phyloP scores from a whole-genome alignment of 2,888 invertebrate species.

The Anarsia innoxiella region DNA sequence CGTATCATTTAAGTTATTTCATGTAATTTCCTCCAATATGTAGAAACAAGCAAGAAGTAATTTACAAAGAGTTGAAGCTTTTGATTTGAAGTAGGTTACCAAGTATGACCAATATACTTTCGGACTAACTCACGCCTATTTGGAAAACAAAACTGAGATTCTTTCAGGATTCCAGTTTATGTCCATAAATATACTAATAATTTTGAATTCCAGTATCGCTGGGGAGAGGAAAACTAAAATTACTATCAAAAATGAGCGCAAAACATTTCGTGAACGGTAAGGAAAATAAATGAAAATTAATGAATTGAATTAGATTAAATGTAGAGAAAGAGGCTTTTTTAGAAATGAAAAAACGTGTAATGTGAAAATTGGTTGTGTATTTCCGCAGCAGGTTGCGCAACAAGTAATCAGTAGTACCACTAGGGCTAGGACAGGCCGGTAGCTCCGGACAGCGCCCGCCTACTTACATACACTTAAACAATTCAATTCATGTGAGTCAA shows the following conservation, averaged over 20 bases:
- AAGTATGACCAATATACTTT: too few species aligned
- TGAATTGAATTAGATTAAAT: slow-evolving; percentile 7
- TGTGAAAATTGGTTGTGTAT: slow-evolving; percentile 66
- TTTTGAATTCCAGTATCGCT: slow-evolving; percentile 2
- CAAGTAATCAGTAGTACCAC: slow-evolving; percentile 38
- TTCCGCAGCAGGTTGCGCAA: slow-evolving; percentile 57
- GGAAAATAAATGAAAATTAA: not conserved
- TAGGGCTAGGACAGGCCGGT: slow-evolving; percentile 21
- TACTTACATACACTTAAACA: slow-evolving; percentile 58
- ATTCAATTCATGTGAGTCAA: slow-evolving; percentile 70
- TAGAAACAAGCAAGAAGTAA: too few species aligned
- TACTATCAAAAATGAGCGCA: not conserved
- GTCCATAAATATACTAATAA: too few species aligned
- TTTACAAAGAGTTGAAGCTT: too few species aligned
- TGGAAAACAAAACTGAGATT: too few species aligned
- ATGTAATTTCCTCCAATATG: too few species aligned
- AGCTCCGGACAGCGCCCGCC: slow-evolving; percentile 35
- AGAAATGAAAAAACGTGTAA: slow-evolving; percentile 63
- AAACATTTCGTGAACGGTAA: too few species aligned
- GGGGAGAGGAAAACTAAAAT: slow-evolving; percentile 10
- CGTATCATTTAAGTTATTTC: too few species aligned
- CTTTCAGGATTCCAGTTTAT: too few species aligned
- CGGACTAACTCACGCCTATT: too few species aligned
- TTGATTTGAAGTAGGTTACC: too few species aligned
- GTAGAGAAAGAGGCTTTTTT: slow-evolving; percentile 21